Conservation (phyloP, 2,113 vertebrate species). For the Sisor rabdophorus region DNA sequence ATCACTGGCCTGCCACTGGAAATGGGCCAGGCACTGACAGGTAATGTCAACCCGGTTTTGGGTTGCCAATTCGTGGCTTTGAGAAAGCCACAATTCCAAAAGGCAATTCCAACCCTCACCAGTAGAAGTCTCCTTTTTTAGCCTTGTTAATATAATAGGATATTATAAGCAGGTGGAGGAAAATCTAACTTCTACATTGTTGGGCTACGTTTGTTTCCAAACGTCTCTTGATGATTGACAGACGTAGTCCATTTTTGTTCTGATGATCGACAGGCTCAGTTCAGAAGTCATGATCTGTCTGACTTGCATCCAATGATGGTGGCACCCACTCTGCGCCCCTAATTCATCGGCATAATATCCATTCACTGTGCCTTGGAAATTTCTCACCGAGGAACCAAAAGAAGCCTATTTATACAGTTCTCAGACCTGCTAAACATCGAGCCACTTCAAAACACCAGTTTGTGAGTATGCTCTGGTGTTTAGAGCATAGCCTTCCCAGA, state of each 20-base stretch:
- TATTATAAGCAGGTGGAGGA: neutral
- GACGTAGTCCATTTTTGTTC: conserved; percentile 3
- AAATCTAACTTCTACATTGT: neutral
- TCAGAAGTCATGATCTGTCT: conserved; percentile 46
- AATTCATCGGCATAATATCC: conserved; percentile 33
- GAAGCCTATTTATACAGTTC: conserved; percentile 24
- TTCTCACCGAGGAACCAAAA: conserved; percentile 20
- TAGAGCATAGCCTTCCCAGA: conserved; percentile 43
- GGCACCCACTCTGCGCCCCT: conserved; percentile 20
- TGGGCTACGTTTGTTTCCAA: neutral
- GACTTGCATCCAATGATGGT: conserved; percentile 27
- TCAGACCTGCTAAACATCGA: conserved; percentile 25
- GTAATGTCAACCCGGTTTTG: conserved; percentile 26
- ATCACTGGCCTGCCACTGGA: conserved; percentile 21
- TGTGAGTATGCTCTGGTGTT: conserved; percentile 36
- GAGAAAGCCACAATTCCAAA: neutral
- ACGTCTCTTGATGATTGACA: neutral
- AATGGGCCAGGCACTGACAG: conserved; percentile 34
- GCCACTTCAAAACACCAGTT: conserved; percentile 35
- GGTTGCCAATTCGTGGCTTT: conserved; percentile 7
- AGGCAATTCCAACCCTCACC: conserved; percentile 18
- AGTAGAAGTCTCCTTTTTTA: conserved; percentile 19
- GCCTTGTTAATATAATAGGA: neutral
- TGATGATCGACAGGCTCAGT: conserved; percentile 43
- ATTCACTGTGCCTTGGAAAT: conserved; percentile 29